Evolutionary conservation across 2,888 invertebrate genomes (phyloP).

Genomic region (Diloba caeruleocephala): DNA sequence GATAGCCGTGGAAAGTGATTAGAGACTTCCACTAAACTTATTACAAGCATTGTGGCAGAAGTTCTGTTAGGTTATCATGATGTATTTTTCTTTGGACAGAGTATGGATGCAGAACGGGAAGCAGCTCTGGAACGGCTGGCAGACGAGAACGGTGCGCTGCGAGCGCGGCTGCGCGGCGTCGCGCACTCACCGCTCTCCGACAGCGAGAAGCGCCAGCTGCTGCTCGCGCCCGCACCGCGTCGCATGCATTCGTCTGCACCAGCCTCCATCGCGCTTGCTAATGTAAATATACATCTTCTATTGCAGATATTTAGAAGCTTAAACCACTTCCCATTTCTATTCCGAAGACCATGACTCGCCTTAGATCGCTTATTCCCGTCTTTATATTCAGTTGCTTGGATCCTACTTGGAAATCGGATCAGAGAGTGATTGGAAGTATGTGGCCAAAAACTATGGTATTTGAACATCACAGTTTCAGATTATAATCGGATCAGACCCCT

Average conservation of each 20-base stretch:
- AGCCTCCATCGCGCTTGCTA: constrained; percentile 92
- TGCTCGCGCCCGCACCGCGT: constrained; percentile 90
- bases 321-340: too few relatives aligned
- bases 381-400: too few relatives aligned
- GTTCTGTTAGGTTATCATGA: background rate
- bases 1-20: too few relatives aligned
- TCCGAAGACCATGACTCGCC: too few relatives aligned
- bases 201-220: constrained; percentile 94
- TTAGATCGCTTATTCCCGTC: too few relatives aligned
- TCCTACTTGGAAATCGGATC: too few relatives aligned
- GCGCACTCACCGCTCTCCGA: constrained; percentile 94
- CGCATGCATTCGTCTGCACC: constrained; percentile 94
- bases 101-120: constrained; percentile 89
- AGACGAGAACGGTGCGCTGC: constrained; percentile 93
- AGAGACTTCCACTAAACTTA: background rate
- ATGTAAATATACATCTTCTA: constrained; percentile 64
- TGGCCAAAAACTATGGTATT: too few relatives aligned
- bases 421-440: too few relatives aligned
- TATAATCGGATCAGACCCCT: too few relatives aligned
- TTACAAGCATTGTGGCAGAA: background rate
- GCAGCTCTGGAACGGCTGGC: constrained; percentile 91
- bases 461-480: too few relatives aligned
- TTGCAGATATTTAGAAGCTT: too few relatives aligned
- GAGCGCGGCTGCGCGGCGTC: constrained; percentile 93
- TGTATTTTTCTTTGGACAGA: constrained; percentile 60